A percentile compares a stretch with the other conserved stretches of the same genome.
These are phyloP conservation scores for Pediacus dermestoides DNA, from an alignment of 2,888 invertebrate species.

Conservation along the genomic window DNA sequence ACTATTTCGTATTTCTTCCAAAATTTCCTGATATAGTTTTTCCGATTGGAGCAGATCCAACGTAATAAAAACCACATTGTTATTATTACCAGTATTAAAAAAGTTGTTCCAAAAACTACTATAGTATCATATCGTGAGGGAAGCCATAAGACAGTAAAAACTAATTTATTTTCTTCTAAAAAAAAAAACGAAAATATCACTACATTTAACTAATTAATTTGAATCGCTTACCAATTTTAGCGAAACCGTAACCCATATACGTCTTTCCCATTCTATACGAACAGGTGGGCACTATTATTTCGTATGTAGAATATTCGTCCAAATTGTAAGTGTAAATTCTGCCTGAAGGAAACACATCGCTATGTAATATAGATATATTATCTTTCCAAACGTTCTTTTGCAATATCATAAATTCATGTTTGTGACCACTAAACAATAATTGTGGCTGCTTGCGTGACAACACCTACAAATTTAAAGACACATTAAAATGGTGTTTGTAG, in stretches of 20 bases:
- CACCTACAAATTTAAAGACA: slow-evolving; percentile 49
- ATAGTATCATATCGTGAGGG: slow-evolving; percentile 69
- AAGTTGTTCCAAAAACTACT: too few relatives aligned
- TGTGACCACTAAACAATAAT: slow-evolving; percentile 67
- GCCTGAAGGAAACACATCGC: slow-evolving; percentile 42
- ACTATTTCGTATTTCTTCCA: too few relatives aligned
- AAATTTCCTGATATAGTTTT: too few relatives aligned
- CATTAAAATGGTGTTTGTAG: neutral
- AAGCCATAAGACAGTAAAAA: slow-evolving; percentile 76
- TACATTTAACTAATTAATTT: neutral
- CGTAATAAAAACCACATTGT: too few relatives aligned
- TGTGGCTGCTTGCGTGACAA: slow-evolving; percentile 64
- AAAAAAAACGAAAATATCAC: slow-evolving; percentile 38
- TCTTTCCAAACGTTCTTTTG: slow-evolving; percentile 46
- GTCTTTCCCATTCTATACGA: slow-evolving; percentile 94
- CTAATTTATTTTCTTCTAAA: slow-evolving; percentile 58
- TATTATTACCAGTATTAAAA: too few relatives aligned
- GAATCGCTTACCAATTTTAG: slow-evolving; percentile 64
- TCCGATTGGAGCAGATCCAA: too few relatives aligned
- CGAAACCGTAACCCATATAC: slow-evolving; percentile 83
- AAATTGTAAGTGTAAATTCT: slow-evolving; percentile 49
- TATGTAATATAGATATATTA: too few relatives aligned
- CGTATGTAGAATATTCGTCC: slow-evolving; percentile 54
- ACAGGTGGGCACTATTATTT: slow-evolving; percentile 89
- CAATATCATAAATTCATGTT: slow-evolving; percentile 63